Evolutionary conservation across 1,140 invertebrate genomes (phyloP).

Genomic region (Pygmarrhopalites habei): DNA sequence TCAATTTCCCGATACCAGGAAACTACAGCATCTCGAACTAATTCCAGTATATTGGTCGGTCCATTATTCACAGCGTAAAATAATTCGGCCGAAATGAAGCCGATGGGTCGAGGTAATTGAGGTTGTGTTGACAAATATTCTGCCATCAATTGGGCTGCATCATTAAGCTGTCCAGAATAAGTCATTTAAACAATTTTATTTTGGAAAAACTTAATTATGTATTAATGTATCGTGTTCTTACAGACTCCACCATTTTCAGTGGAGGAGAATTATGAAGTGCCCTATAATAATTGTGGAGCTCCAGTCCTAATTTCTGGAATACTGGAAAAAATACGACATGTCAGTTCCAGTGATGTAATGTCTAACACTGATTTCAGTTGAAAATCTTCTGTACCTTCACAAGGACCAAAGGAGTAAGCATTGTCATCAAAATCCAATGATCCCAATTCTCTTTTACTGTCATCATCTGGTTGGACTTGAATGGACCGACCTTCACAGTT

Average conservation of each 20-base stretch:
- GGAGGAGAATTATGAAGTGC: constrained; percentile 13
- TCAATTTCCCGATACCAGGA: constrained; percentile 20
- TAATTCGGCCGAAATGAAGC: constrained; percentile 19
- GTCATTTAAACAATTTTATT: background rate
- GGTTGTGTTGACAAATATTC: constrained; percentile 17
- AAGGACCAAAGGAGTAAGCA: constrained; percentile 17
- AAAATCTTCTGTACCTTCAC: constrained; percentile 1
- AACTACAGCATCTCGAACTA: constrained; percentile 22
- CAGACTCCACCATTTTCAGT: constrained; percentile 3
- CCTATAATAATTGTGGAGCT: constrained; percentile 18
- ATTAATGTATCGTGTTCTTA: background rate
- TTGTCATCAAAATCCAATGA: constrained; percentile 23
- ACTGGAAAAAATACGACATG: background rate
- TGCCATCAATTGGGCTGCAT: constrained; percentile 20
- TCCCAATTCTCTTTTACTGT: constrained; percentile 5
- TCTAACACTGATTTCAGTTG: background rate
- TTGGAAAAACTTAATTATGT: background rate
- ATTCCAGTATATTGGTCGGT: background rate
- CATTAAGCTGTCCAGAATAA: constrained; percentile 18
- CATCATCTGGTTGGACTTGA: constrained; percentile 8
- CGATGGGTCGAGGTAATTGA: constrained; percentile 8
- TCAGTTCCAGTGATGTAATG: background rate
- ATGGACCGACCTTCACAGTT: constrained; percentile 22
- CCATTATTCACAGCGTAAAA: constrained; percentile 21
- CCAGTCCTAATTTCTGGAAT: constrained; percentile 5